Evolutionary conservation across 2,113 vertebrate species (phyloP).

Genomic region (Tor tambroides): DNA sequence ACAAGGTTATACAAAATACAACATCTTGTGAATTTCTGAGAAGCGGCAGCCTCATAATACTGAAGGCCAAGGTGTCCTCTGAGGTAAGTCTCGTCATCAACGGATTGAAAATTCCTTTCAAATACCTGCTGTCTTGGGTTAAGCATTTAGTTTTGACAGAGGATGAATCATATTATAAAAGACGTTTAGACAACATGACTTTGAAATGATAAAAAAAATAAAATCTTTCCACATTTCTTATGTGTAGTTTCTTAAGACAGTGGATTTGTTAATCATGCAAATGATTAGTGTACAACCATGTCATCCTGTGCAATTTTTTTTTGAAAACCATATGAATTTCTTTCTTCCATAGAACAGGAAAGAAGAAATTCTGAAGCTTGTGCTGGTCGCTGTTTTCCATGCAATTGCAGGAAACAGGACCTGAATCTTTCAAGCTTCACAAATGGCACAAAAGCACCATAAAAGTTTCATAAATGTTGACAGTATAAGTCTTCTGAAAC

Average conservation of each 20-base stretch:
- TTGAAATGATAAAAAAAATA: background rate
- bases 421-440: background rate
- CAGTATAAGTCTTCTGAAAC: background rate
- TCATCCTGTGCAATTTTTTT: background rate
- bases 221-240: background rate
- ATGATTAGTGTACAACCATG: background rate
- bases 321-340: background rate
- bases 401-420: background rate
- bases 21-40: constrained; percentile 3
- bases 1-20: constrained; percentile 15
- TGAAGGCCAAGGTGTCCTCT: constrained; percentile 30
- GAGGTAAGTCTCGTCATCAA: background rate
- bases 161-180: background rate
- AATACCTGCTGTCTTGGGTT: constrained; percentile 20
- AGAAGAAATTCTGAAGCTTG: background rate
- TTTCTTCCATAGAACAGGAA: background rate
- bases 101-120: constrained; percentile 19
- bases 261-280: background rate
- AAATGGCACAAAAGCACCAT: background rate
- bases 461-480: background rate
- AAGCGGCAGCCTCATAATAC: background rate
- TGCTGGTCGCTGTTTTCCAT: background rate
- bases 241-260: background rate
- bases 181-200: constrained; percentile 15
- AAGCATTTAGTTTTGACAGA: constrained; percentile 16